Conservation (phyloP, 2,113 vertebrate genomes). For the Lipotes vexillifer region DNA sequence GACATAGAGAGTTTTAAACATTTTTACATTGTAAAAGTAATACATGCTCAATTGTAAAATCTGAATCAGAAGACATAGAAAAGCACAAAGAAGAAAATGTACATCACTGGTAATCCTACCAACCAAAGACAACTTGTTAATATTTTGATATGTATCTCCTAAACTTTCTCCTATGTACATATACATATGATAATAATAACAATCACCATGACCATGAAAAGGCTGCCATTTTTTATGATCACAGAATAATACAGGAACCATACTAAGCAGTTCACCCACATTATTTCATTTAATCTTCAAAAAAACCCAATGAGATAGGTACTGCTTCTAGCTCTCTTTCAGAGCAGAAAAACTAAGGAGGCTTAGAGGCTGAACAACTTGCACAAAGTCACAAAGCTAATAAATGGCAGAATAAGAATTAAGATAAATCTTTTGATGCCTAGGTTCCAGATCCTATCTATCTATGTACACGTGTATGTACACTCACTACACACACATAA, state of each 20-base stretch:
- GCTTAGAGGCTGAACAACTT: background rate
- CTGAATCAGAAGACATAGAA: background rate
- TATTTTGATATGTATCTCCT: background rate
- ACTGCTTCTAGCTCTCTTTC: background rate
- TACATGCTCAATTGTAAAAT: background rate
- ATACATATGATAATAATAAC: background rate
- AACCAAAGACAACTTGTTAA: background rate
- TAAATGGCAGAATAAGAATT: background rate
- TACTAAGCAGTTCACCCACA: background rate
- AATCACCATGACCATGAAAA: background rate
- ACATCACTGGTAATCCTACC: background rate
- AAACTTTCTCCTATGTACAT: background rate
- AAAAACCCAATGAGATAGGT: background rate
- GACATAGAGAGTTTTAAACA: background rate
- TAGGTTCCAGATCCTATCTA: background rate
- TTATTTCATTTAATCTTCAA: constrained; percentile 22
- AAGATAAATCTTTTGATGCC: background rate
- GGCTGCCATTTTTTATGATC: background rate
- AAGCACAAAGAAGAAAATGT: background rate
- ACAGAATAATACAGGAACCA: background rate
- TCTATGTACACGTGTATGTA: too few species aligned
- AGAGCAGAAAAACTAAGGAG: background rate
- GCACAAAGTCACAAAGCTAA: background rate
- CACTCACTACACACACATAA: background rate
- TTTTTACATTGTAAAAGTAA: background rate